These are phyloP conservation scores for Pseudochirops cupreus DNA, from an alignment of 2,797 vertebrate species.

Conservation along the genomic window DNA sequence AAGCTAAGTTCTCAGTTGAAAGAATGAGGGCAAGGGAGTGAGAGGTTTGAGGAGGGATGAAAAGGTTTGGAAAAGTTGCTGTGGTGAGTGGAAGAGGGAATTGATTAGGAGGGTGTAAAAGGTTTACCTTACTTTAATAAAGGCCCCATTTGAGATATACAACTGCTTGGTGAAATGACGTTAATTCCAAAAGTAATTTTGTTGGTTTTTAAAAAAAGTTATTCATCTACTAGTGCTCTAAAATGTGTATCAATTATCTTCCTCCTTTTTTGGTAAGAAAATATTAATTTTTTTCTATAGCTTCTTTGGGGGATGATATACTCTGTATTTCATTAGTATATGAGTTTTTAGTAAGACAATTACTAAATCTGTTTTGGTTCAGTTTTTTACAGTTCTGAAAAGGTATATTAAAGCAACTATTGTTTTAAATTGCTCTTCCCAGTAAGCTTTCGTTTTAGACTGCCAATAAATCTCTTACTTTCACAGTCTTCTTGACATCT, in stretches of 20 bases:
- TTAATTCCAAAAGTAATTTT: neutral
- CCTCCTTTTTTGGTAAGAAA: neutral
- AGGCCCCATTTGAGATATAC: neutral
- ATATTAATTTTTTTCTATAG: neutral
- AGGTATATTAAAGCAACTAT: neutral
- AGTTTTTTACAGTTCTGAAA: neutral
- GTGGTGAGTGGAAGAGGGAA: neutral
- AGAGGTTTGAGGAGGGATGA: neutral
- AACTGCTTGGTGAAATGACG: neutral
- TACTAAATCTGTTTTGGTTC: neutral
- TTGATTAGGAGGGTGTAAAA: neutral
- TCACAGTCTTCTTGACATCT: neutral
- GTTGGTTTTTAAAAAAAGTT: neutral
- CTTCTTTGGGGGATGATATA: neutral
- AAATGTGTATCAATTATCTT: neutral
- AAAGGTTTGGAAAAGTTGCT: neutral
- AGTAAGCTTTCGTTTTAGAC: neutral
- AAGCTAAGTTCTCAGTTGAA: neutral
- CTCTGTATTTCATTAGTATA: neutral
- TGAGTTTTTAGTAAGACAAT: neutral
- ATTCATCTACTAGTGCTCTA: neutral
- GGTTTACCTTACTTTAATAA: neutral
- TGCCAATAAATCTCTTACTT: neutral
- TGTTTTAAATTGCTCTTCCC: neutral
- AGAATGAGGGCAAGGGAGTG: neutral